These are phyloP conservation scores for Sphinx pinastri DNA, from an alignment of 2,888 invertebrate genomes.

Conservation along the genomic window DNA sequence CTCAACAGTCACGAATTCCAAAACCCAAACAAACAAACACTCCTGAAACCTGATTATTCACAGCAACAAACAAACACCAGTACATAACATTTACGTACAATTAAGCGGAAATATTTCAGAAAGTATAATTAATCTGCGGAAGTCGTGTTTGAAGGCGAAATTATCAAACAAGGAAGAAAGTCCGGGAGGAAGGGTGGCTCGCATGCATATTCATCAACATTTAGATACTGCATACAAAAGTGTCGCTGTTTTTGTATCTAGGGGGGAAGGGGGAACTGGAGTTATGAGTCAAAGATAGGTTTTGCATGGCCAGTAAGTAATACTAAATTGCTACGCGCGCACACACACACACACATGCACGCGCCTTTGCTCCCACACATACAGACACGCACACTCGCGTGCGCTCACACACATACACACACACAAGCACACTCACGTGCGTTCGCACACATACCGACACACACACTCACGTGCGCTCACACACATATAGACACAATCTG, in stretches of 20 bases:
- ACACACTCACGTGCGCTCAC: too few relatives aligned
- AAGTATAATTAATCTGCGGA: constrained; percentile 23
- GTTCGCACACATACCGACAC: too few relatives aligned
- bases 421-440: too few relatives aligned
- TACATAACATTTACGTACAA: constrained; percentile 19
- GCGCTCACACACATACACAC: too few relatives aligned
- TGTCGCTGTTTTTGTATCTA: constrained; percentile 8
- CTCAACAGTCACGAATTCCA: too few relatives aligned
- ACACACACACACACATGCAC: too few relatives aligned
- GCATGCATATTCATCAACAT: constrained; percentile 20
- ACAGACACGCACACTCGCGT: too few relatives aligned
- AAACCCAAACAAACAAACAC: background rate
- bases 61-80: background rate
- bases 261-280: background rate
- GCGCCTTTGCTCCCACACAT: too few relatives aligned
- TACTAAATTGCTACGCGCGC: too few relatives aligned
- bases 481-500: too few relatives aligned
- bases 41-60: background rate
- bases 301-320: too few relatives aligned
- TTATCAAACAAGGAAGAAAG: constrained; percentile 14
- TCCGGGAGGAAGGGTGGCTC: background rate
- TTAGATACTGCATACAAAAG: constrained; percentile 21
- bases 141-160: constrained; percentile 18
- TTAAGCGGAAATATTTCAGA: constrained; percentile 20
- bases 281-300: too few relatives aligned